These are phyloP conservation scores for Pomatorhinus ruficollis DNA, from an alignment of 2,113 vertebrate species.

Conservation along the genomic window DNA sequence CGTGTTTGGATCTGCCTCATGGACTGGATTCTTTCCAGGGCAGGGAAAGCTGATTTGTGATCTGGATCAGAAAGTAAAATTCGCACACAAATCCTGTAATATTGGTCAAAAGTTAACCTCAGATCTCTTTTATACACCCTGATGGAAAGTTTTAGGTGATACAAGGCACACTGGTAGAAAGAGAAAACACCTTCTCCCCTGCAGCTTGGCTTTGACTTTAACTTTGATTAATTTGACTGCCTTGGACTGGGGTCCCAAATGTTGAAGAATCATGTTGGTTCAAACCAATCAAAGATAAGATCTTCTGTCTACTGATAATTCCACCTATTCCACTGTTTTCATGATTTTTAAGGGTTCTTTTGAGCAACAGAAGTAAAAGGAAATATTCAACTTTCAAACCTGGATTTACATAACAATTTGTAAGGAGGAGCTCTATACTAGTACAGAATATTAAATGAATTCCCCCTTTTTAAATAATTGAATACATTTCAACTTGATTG, in stretches of 20 bases:
- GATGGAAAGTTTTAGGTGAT: neutral
- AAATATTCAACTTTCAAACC: neutral
- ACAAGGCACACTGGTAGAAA: neutral
- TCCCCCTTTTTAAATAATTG: slow-evolving; percentile 30
- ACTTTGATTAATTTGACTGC: neutral
- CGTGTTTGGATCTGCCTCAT: fast-evolving
- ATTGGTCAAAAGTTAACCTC: neutral
- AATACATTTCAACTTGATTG: slow-evolving; percentile 27
- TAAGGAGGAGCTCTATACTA: neutral
- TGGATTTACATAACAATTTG: neutral
- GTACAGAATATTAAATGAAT: neutral
- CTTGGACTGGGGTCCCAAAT: neutral
- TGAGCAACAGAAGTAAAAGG: neutral
- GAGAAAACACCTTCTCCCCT: neutral
- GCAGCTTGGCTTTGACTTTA: neutral
- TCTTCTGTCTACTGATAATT: neutral
- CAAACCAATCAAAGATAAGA: neutral
- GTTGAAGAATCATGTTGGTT: neutral
- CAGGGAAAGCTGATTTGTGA: neutral
- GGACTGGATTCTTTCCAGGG: neutral
- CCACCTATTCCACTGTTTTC: neutral
- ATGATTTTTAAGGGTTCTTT: neutral
- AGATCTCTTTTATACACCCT: neutral
- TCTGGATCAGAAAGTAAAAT: neutral
- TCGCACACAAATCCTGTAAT: neutral